These are phyloP conservation scores for Hippolais icterina DNA, from an alignment of 2,113 vertebrate species.

Conservation along the genomic window DNA sequence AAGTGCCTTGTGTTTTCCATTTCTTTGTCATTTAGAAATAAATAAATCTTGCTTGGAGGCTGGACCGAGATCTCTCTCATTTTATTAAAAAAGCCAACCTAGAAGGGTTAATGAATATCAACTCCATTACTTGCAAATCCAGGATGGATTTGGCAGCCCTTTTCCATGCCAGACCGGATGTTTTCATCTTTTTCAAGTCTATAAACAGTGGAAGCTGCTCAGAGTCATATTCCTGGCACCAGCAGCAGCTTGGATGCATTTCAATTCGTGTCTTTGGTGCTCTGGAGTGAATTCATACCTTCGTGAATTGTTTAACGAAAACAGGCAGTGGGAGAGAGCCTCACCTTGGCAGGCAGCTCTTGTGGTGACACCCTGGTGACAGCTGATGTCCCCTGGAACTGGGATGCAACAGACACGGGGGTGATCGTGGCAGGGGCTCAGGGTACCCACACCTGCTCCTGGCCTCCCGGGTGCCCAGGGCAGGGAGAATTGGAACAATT, in stretches of 20 bases:
- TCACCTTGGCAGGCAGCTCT: background rate
- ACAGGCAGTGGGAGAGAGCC: background rate
- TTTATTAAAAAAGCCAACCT: background rate
- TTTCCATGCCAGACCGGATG: background rate
- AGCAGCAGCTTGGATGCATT: background rate
- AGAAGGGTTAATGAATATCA: conserved; percentile 18
- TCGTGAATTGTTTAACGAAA: background rate
- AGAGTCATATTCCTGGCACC: background rate
- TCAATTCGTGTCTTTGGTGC: background rate
- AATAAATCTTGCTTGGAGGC: background rate
- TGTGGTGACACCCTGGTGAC: rapidly evolving
- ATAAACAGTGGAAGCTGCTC: background rate
- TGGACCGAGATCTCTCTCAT: background rate
- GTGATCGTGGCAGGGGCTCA: background rate
- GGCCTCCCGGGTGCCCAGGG: background rate
- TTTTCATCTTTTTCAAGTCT: conserved; percentile 1
- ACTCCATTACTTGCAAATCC: background rate
- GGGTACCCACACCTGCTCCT: background rate
- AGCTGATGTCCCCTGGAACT: background rate
- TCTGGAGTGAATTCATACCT: background rate
- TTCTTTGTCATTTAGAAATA: conserved; percentile 16
- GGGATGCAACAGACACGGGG: rapidly evolving
- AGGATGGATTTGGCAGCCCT: background rate
- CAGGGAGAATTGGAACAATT: background rate
- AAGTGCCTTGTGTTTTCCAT: background rate